Evolutionary conservation across 2,113 vertebrate genomes (phyloP), one percentile per base, ranked within the genome.

Genomic region (Eudyptes chrysolophus): DNA sequence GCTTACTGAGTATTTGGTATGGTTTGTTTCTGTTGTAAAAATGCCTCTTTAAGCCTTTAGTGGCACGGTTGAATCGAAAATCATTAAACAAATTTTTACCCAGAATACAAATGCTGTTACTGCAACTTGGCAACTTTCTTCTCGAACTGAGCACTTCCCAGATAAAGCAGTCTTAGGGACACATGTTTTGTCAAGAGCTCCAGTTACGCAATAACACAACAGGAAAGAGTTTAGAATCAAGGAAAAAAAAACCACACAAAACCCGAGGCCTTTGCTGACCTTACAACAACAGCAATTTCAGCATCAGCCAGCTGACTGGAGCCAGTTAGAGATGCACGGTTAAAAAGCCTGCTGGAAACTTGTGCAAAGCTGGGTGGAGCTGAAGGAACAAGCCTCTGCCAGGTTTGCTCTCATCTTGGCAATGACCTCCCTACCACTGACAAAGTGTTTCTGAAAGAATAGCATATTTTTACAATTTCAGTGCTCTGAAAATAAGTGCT

Each of bases 171-270:
- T 69, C 80, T 55, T 19, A 12, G 72, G 87, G 44, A 79, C 48
- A 6, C 18, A 8, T 55, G 69, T 82, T 94, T 72, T 85, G 61
- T 96, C 66, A 38, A 82, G 84, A 61, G 48, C 89, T 91, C 36
- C 89, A 42, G 58, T 95, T 94, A 91, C 1, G 38, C 94, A 94
- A 79, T 65, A 84, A 36, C 70, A 76, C 62, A 87, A 83, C 84
- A 83, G 84, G 54, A 96, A 89, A 62, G 92, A 79, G 61, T 57
- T 89, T 22, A 87, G 68, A 94, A 96, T 82, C 44, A 69, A 30
- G 4, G 14, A 2, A 4, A 60, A 58, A 58, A 90, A 70, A 46
- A 8, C 5, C 57, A 44, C 74, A 86, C 44, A 80, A 76, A 95
- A 58, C 76, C 76, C 2, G 3, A 87, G 83, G 57, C 69, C 51